Conservation (phyloP, 2,888 invertebrate genomes). For the Acronicta leporina region DNA sequence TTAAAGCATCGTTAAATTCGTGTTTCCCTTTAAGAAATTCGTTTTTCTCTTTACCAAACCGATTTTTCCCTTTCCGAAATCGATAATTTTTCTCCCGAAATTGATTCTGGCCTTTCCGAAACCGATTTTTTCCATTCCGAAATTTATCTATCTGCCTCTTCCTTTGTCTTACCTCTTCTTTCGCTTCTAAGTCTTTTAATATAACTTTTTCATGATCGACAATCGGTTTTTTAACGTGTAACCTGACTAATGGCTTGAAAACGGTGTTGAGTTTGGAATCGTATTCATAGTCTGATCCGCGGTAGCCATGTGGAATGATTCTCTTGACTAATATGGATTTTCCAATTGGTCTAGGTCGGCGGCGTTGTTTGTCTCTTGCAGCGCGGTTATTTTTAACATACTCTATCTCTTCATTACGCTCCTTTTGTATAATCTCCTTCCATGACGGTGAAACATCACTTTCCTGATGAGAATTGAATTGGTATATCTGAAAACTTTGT, state of each 20-base stretch:
- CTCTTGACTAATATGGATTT: constrained; percentile 48
- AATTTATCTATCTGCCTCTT: background rate
- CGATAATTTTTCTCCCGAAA: background rate
- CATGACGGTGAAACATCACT: constrained; percentile 5
- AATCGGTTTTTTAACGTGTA: constrained; percentile 49
- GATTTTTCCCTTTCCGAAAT: background rate
- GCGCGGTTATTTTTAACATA: background rate
- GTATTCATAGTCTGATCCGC: constrained; percentile 42
- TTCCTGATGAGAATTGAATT: background rate
- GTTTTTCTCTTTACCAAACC: background rate
- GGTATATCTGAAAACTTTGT: constrained; percentile 24
- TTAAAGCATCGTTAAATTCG: background rate
- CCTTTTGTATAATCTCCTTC: constrained; percentile 1
- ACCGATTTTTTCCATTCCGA: background rate
- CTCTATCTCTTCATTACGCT: background rate
- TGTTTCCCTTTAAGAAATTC: background rate
- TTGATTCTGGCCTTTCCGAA: background rate
- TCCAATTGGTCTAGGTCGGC: background rate
- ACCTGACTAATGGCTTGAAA: constrained; percentile 56
- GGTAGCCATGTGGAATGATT: constrained; percentile 54
- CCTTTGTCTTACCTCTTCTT: constrained; percentile 6
- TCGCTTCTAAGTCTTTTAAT: constrained; percentile 11
- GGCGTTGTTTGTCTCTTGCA: background rate
- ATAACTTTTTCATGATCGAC: constrained; percentile 15
- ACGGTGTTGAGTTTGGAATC: constrained; percentile 50